Percentiles rank a stretch among this genome's conserved stretches.
These are phyloP conservation scores for Atherinosoma microstoma DNA, from an alignment of 2,797 vertebrate genomes.

Conservation along the genomic window DNA sequence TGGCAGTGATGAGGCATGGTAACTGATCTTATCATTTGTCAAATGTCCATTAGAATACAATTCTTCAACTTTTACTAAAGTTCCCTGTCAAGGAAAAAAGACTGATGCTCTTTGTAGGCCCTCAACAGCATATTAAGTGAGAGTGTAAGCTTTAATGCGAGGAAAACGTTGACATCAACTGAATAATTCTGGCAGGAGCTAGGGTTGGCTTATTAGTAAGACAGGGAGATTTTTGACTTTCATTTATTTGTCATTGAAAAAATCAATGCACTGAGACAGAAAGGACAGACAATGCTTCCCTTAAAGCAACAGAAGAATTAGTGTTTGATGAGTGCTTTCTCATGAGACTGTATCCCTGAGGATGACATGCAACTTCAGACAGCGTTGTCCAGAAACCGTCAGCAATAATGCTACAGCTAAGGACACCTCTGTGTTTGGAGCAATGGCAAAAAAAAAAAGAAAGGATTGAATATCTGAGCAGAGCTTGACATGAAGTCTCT, in stretches of 20 bases:
- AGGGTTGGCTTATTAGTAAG: conserved; percentile 7
- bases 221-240: conserved; percentile 13
- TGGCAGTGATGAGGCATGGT: neutral
- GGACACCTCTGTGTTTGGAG: neutral
- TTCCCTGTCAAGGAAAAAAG: conserved; percentile 3
- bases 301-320: conserved; percentile 6
- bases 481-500: neutral
- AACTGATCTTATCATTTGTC: neutral
- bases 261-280: neutral
- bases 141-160: conserved; percentile 2
- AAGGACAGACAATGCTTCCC: neutral
- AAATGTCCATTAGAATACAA: neutral
- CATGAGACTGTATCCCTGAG: neutral
- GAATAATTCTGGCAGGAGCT: conserved; percentile 20
- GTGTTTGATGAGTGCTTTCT: conserved; percentile 5
- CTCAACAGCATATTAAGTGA: conserved; percentile 10
- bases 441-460: neutral
- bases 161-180: conserved; percentile 25
- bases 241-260: conserved; percentile 16
- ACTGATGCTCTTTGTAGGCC: conserved; percentile 3
- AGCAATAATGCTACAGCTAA: conserved; percentile 2
- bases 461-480: neutral
- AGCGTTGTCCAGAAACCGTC: neutral
- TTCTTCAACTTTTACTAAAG: neutral
- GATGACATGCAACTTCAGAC: neutral